A percentile compares a stretch with the other conserved stretches of the same genome.
phyloP scores from a whole-genome alignment of 2,113 vertebrate genomes.

The Tamias sibiricus region DNA sequence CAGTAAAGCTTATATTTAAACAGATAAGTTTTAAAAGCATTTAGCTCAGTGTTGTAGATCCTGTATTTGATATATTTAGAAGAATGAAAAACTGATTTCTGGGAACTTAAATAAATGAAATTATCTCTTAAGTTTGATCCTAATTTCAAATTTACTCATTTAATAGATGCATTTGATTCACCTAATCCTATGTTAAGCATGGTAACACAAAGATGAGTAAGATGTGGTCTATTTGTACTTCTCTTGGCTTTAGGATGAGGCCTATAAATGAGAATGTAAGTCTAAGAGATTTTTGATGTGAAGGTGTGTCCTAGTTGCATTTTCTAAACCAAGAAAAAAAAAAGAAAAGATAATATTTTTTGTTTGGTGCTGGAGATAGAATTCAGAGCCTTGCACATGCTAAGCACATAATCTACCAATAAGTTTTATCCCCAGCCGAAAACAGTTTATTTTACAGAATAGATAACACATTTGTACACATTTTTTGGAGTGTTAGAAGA shows the following conservation, averaged over 20 bases:
- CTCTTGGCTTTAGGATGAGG: background rate
- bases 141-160: conserved; percentile 18
- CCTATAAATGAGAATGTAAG: background rate
- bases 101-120: conserved; percentile 29
- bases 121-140: background rate
- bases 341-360: background rate
- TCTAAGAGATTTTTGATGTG: background rate
- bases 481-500: background rate
- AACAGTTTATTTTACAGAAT: background rate
- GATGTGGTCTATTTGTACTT: background rate
- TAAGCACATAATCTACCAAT: background rate
- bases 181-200: background rate
- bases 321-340: conserved; percentile 13
- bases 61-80: background rate
- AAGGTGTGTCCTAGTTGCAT: background rate
- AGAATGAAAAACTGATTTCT: background rate
- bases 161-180: background rate
- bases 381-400: background rate
- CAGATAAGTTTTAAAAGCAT: conserved; percentile 13
- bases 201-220: background rate
- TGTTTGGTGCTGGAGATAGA: background rate
- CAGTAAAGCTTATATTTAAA: conserved; percentile 48
- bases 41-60: background rate
- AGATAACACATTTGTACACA: background rate
- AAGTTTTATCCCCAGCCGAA: background rate